phyloP scores from a whole-genome alignment of 2,113 vertebrate genomes.

The Acinonyx jubatus region DNA sequence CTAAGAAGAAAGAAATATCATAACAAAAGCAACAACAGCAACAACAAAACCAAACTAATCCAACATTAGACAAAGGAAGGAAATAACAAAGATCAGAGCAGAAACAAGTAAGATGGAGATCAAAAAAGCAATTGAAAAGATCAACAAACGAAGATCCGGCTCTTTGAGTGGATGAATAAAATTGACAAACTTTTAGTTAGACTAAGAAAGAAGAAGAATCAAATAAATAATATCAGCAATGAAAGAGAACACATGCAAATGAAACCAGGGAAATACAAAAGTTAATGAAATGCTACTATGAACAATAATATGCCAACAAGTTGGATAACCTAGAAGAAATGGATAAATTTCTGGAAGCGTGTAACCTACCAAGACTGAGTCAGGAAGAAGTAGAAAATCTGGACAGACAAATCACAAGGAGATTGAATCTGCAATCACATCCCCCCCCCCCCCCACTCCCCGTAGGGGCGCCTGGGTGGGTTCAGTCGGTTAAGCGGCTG shows the following conservation, averaged over 20 bases:
- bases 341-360: not conserved
- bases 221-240: not conserved
- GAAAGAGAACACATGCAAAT: not conserved
- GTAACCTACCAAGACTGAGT: not conserved
- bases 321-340: not conserved
- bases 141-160: not conserved
- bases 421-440: not conserved
- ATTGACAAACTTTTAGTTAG: not conserved
- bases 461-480: no score
- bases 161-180: not conserved
- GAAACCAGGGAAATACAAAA: not conserved
- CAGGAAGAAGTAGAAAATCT: not conserved
- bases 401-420: not conserved
- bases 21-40: not conserved
- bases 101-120: not conserved
- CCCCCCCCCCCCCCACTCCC: accelerated
- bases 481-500: no score
- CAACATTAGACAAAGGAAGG: not conserved
- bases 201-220: not conserved
- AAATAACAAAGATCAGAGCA: not conserved
- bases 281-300: not conserved
- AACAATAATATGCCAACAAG: not conserved
- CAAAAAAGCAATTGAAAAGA: not conserved
- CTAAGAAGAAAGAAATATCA: not conserved
- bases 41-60: not conserved